Evolutionary conservation across 1,140 invertebrate genomes (phyloP).

Genomic region (Eubasilissa regina): DNA sequence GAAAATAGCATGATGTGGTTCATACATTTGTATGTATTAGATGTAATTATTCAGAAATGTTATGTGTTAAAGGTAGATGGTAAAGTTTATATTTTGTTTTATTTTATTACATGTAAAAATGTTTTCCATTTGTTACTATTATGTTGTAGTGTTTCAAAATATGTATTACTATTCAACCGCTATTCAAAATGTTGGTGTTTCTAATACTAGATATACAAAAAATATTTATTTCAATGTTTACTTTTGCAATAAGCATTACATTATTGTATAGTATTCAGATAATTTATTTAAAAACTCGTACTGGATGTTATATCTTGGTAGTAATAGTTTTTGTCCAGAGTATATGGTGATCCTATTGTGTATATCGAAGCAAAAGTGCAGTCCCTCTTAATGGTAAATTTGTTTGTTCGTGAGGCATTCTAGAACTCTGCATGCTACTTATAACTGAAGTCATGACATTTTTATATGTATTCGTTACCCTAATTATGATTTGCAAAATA

Average conservation of each 20-base stretch:
- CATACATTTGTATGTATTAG: slow-evolving; percentile 15
- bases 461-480: no score
- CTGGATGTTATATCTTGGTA: neutral
- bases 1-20: slow-evolving; percentile 1
- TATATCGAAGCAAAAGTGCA: no score
- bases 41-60: slow-evolving; percentile 22
- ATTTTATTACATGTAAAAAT: slow-evolving; percentile 18
- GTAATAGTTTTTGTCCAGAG: neutral
- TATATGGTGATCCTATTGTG: no score
- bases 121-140: slow-evolving; percentile 13
- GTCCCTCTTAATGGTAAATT: no score
- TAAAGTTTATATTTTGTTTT: slow-evolving; percentile 31
- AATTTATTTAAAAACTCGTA: no score
- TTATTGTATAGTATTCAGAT: no score
- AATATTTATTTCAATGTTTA: slow-evolving; percentile 11
- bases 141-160: slow-evolving; percentile 24
- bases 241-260: neutral
- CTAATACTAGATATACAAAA: neutral
- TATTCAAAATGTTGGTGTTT: neutral
- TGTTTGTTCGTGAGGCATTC: no score
- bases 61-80: slow-evolving; percentile 9
- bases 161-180: neutral
- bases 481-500: no score
- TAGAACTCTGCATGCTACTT: no score
- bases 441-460: no score